Evolutionary conservation across 1,140 invertebrate species (phyloP), one percentile per base, ranked within the genome.

Genomic region (Pseudachorutes palmiensis): DNA sequence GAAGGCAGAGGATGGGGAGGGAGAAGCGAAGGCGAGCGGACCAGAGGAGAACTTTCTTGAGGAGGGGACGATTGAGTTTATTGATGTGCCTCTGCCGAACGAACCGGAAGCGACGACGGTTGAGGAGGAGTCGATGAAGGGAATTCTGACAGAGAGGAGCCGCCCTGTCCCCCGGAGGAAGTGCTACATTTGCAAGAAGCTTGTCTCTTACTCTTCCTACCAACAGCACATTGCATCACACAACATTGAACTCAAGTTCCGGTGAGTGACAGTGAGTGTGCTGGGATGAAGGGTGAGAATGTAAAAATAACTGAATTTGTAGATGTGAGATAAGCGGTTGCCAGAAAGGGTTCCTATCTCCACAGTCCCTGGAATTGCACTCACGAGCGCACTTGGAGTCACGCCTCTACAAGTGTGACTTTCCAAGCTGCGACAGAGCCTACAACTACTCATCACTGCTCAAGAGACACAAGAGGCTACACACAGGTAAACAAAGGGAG

Each of bases 381-480:
- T 66, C 69, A 63, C 57, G 70, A 14, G 60, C 62, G 60, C 72
- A 74, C 68, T 66, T 70, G 0, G 51, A 55, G 9, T 70, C 71
- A 22, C 26, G 72, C n/a, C 69, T 66, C 57, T 71, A 70, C 45
- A 49, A 62, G 31, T 74, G 72, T 55, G 31, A 67, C 14, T 41
- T 69, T 45, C 65, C 69, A 36, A 45, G 68, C 22, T n/a, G n/a
- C n/a, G n/a, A n/a, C n/a, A n/a, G n/a, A n/a, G 72, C 70, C 16
- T 74, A 74, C 41, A 74, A 74, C 48, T 74, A 74, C 67, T 62
- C 65, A 22, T 71, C 70, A n/a, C 31, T 74, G 14, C 64, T 74
- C 19, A 71, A 68, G 57, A 29, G 72, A 24, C 70, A 73, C 41
- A 62, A 69, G 65, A 61, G 72, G 64, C 69, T 70, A 36, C 72